Base-by-base conservation (phyloP, 2,797 vertebrate species). In the Stomatorhinus walkeri region DNA sequence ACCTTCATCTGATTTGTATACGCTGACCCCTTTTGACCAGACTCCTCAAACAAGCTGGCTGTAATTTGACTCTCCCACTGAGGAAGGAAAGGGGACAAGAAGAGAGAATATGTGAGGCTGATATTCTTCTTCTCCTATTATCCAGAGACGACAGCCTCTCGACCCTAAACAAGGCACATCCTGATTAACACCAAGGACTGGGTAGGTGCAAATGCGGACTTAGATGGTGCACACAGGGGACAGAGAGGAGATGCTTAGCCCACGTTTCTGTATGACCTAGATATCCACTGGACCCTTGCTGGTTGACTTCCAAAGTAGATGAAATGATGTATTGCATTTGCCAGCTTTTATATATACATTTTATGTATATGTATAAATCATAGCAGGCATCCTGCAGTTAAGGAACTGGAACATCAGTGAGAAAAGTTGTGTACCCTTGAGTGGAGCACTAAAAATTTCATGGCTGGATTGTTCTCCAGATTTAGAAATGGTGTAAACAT, bases 31-130 rank as follows among this genome's bases (percentile, higher is more conserved):
- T 10, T 64, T 89, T 56, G 32, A 79, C 24, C 51, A 89, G 36
- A 68, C 76, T 85, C 76, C 28, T 54, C 59, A 85, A 89, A 88
- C 46, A 68, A 49, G 10, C 79, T 88, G 59, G 88, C 79, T 91
- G 87, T 90, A 90, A 91, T 91, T 88, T 91, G 89, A 91, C 56
- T 90, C 89, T 89, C 90, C 87, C 88, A 56, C 8, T 59, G 89
- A 89, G 88, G 76, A 72, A n/a, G 61, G 54, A 90, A 52, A 90
- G 61, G 28, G 76, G 46, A 85, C 51, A 84, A 68, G 64, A 59
- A 51, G 87, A 68, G 64, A 89, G 72, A 91, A 89, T 24, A 68
- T 52, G 24, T 59, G 85, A 87, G 52, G 87, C 16, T 89, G 51
- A 43, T 89, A 89, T 88, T 85, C 56, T 24, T 79, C 51, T 24